Percentiles rank a stretch among this genome's conserved stretches.
Conservation (phyloP, 2,113 vertebrate genomes). For the Daboia siamensis region DNA sequence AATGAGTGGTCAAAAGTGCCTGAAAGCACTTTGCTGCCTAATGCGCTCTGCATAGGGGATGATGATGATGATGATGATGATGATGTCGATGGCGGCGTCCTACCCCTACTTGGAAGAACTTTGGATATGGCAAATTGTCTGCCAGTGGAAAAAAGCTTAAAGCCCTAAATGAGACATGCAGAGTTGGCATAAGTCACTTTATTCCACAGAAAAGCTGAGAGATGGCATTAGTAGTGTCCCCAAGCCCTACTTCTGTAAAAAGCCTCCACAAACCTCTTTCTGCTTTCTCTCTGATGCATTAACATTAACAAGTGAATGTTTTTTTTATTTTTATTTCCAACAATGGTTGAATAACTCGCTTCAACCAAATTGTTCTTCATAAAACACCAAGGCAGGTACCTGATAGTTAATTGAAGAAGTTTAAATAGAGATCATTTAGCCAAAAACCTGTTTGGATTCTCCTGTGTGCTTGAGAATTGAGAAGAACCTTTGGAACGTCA, state of each 20-base stretch:
- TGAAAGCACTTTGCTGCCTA: neutral
- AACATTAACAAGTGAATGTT: neutral
- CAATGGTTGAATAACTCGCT: neutral
- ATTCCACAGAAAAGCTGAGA: neutral
- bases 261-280: neutral
- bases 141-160: neutral
- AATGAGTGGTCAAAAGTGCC: neutral
- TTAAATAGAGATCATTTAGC: neutral
- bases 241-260: neutral
- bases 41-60: neutral
- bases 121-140: neutral
- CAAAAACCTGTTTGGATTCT: neutral
- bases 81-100: too few species aligned
- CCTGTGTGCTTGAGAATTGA: conserved; percentile 6
- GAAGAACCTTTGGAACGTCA: conserved; percentile 11
- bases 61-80: too few species aligned
- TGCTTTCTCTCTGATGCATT: neutral
- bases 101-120: neutral
- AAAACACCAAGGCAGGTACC: neutral
- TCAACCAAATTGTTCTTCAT: neutral
- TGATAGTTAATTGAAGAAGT: conserved; percentile 6
- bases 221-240: neutral
- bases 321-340: neutral
- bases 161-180: neutral
- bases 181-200: neutral